A percentile compares a stretch with the other conserved stretches of the same genome.
These are phyloP conservation scores for Taenioides sp. DNA, from an alignment of 2,797 vertebrate genomes.

Conservation along the genomic window DNA sequence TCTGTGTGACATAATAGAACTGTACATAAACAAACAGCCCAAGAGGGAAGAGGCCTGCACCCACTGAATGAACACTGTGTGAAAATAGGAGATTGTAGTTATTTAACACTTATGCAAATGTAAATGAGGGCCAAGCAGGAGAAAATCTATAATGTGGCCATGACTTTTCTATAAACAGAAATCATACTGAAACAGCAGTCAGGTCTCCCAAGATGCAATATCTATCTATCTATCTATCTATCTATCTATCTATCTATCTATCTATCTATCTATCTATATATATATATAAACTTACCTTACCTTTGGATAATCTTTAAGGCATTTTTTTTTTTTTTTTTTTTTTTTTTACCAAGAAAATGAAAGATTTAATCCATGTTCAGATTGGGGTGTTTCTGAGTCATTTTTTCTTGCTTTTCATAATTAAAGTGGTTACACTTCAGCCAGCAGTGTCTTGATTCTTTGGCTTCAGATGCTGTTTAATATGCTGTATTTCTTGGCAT, in stretches of 20 bases:
- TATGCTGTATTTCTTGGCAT: not conserved
- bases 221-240: too few relatives aligned
- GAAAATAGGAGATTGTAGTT: conserved; percentile 56
- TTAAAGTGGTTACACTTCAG: not conserved
- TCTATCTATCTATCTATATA: too few relatives aligned
- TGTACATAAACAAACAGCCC: conserved; percentile 77
- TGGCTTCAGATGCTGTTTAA: not conserved
- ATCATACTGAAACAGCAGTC: too few relatives aligned
- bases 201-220: not conserved
- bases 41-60: conserved; percentile 62
- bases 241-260: too few relatives aligned
- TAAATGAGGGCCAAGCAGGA: conserved; percentile 24
- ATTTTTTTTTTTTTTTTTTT: too few relatives aligned
- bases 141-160: not conserved
- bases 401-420: not conserved
- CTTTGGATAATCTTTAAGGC: too few relatives aligned
- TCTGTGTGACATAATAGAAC: conserved; percentile 78
- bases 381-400: not conserved
- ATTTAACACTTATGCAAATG: conserved; percentile 41
- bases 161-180: not conserved
- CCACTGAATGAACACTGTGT: conserved; percentile 59
- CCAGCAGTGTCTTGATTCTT: not conserved
- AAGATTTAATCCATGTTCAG: not conserved
- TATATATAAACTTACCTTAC: too few relatives aligned
- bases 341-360: not conserved